Base-by-base conservation (phyloP, 2,888 invertebrate species). In the Tillus elongatus region DNA sequence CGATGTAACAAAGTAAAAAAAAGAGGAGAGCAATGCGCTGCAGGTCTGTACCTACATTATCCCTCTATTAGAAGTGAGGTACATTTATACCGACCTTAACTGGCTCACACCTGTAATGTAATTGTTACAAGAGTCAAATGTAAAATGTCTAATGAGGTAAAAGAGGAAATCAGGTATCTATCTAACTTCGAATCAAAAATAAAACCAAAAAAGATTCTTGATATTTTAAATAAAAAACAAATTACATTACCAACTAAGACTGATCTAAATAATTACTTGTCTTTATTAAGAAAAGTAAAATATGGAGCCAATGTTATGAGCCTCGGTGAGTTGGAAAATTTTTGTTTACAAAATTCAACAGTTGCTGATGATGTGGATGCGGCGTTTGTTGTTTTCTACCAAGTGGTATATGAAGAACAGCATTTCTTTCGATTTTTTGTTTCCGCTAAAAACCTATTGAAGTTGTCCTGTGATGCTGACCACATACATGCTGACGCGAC, bases 131-230 rank as follows among this genome's bases (percentile, higher is more conserved):
- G 15, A 33, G 30, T 13, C 8, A 40, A n/a, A 3, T 11, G 3
- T 36, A 35, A 40, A 40, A 42, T 39, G n/a, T n/a, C n/a, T n/a
- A n/a, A n/a, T n/a, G n/a, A n/a, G n/a, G n/a, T n/a, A n/a, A n/a
- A n/a, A n/a, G n/a, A n/a, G n/a, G n/a, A n/a, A n/a, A n/a, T n/a
- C 13, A 39, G n/a, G 26, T 14, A 13, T 10, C 31, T 42, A n/a
- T 39, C 36, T 27, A 13, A 39, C 8, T 15, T 19, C 12, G 40
- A 37, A 29, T 19, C 37, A 37, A 40, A 40, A 40, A 31, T 35
- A 35, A 36, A 42, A 40, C 42, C 39, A 15, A 42, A 42, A 36
- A 42, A 42, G 15, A 30, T 42, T 39, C 2, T 42, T 2, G 42
- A 42, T 13, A 36, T 35, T 36, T 40, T 42, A 36, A 11, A 8